Conservation (phyloP, 2,888 invertebrate genomes). For the Agrotis puta region DNA sequence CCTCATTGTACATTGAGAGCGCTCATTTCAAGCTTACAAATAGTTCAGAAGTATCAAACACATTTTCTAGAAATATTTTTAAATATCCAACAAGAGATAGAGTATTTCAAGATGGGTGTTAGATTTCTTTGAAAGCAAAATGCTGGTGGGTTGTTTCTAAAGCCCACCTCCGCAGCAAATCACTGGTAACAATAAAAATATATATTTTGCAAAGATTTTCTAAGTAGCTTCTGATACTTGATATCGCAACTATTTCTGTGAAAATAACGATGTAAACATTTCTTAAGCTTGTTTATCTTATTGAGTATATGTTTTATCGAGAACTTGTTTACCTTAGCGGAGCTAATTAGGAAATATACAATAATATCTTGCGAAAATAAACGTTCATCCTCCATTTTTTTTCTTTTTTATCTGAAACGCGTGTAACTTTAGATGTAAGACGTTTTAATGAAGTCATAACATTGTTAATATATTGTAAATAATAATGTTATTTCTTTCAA, state of each 20-base stretch:
- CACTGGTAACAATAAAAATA: constrained; percentile 10
- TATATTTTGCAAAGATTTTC: constrained; percentile 19
- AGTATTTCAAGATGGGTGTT: neutral
- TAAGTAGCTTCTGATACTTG: constrained; percentile 16
- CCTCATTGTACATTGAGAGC: neutral
- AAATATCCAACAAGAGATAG: constrained; percentile 1
- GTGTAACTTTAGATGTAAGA: constrained; percentile 13
- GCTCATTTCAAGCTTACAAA: neutral
- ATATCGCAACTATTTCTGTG: constrained; percentile 38
- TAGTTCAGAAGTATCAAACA: neutral
- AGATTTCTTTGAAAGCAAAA: constrained; percentile 12
- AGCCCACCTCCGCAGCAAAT: constrained; percentile 6
- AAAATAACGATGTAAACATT: constrained; percentile 45
- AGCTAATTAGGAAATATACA: constrained; percentile 48
- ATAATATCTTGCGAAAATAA: constrained; percentile 31
- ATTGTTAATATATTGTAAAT: too few relatives aligned
- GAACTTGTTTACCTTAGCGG: constrained; percentile 40
- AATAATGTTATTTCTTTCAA: too few relatives aligned
- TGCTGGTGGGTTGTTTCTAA: constrained; percentile 2
- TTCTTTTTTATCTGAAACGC: constrained; percentile 15
- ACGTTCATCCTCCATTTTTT: neutral
- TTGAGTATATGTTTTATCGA: constrained; percentile 36
- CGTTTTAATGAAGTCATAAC: constrained; percentile 5
- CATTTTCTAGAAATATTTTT: neutral
- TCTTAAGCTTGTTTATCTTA: constrained; percentile 45